Base-by-base conservation (phyloP, 2,888 invertebrate genomes). In the Philaethria dido region DNA sequence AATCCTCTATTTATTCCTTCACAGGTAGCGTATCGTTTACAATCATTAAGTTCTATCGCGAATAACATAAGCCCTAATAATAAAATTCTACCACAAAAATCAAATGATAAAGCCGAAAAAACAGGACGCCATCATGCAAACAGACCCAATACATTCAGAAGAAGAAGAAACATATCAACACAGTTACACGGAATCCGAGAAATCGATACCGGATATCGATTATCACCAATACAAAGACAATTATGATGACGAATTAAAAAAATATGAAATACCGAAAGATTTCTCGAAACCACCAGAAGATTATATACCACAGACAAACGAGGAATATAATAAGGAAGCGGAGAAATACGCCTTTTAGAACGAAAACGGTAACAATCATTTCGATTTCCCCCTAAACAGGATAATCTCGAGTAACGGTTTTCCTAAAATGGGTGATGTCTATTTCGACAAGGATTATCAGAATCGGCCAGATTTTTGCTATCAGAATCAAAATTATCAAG, bases 41-140 rank as follows among this genome's bases (percentile, higher is more conserved):
- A 88, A 62, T 72, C 85, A 0, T 73, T 85, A 9, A 83, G 78
- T 64, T 78, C 86, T 2, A 76, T 86, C 0, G 84, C 86, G 0
- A 79, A 74, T 62, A 76, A 73, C 3, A 73, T 86, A 3, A 57
- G 57, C n/a, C 57, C 60, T 9, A 75, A 85, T n/a, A n/a, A 0
- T 81, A 85, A 66, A 75, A 1, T 61, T 64, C n/a, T 20, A 5
- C 44, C 57, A n/a, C 47, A 57, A 1, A n/a, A 69, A 48, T 48
- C 70, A 25, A 55, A 62, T 45, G 0, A 57, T 42, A 14, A 91
- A 86, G 66, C 88, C 91, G 0, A 83, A 85, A 29, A 93, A 92
- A 44, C 92, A 92, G 45, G 93, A 93, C 67, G 93, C 93, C 0
- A 79, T 88, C 57, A 93, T 93, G 89, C 93, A 93, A 70, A 93